Evolutionary conservation across 2,797 vertebrate genomes (phyloP), one percentile per base, ranked within the genome.

Genomic region (Semotilus atromaculatus): DNA sequence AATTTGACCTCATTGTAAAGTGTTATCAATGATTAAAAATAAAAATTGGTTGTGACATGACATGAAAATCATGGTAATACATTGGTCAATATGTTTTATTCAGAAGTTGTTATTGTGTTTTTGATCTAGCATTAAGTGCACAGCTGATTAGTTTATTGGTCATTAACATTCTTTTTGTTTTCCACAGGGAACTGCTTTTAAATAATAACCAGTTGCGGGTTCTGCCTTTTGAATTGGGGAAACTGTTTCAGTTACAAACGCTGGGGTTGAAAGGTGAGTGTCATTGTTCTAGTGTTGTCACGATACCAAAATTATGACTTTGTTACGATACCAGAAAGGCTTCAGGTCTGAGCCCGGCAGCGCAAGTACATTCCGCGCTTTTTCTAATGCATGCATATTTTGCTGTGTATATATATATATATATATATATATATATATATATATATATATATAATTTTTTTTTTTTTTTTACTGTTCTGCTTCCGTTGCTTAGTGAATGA

Each of bases 121-220:
- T 1, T 7, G 2, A 34, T 36, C 10, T 40, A 13, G 53, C 53
- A 36, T 76, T 2, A 38, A 76, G 21, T 4, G 1, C 34, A 40
- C 14, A 29, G 31, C 45, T 51, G 72, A 34, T 34, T 14, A 6
- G 7, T 58, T 14, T 55, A 5, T 26, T 40, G 4, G 14, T 26
- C 16, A 1, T 21, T 48, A 21, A 38, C 34, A 3, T 94, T 92
- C 88, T 3, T 89, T 58, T 70, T 80, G 83, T 91, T 26, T 78
- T 94, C 91, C 91, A 91, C 95, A 99, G 98, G 98, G 98, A 99
- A 97, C 97, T 99, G 95, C 97, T 97, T 97, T 98, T 99, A 99
- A 99, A 99, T 96, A 97, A 99, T 96, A 99, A 99, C 97, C 98
- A 97, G 96, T 97, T 99, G 97, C 97, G 97, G 96, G 97, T 98